phyloP scores from a whole-genome alignment of 1,140 invertebrate genomes.

The Aphelenchoides avenae region DNA sequence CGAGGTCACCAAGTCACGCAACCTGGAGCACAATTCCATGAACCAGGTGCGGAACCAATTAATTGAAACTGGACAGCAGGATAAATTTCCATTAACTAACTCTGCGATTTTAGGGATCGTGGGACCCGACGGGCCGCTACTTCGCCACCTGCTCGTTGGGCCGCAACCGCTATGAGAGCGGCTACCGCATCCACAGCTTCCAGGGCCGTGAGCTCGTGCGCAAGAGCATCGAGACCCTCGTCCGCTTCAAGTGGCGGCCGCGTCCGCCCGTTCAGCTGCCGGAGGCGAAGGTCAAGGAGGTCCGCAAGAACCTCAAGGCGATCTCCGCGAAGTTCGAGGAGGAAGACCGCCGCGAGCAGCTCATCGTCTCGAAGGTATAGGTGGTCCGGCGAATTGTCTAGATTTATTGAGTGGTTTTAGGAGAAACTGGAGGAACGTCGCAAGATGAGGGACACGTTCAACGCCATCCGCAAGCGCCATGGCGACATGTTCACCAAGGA shows the following conservation, averaged over 20 bases:
- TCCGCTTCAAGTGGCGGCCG: conserved; percentile 91
- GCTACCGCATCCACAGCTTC: conserved; percentile 96
- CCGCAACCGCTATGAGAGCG: conserved; percentile 78
- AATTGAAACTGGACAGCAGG: conserved; percentile 2
- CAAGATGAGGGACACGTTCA: conserved; percentile 79
- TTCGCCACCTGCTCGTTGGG: conserved; percentile 93
- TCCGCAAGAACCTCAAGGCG: conserved; percentile 96
- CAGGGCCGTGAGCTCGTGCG: conserved; percentile 73
- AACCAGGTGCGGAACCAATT: conserved; percentile 41
- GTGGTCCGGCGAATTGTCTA: background rate
- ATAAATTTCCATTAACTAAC: conserved; percentile 4
- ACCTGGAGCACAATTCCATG: conserved; percentile 53
- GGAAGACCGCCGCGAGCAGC: conserved; percentile 85
- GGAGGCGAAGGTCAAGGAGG: conserved; percentile 72
- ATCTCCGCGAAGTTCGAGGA: conserved; percentile 91
- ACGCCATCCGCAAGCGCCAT: conserved; percentile 66
- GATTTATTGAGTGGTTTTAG: conserved; percentile 1
- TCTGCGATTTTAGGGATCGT: conserved; percentile 67
- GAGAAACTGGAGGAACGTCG: conserved; percentile 90
- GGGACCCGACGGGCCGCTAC: conserved; percentile 97
- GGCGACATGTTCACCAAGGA: conserved; percentile 71
- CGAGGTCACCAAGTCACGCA: conserved; percentile 52
- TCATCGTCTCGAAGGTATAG: conserved; percentile 77
- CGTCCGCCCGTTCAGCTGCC: conserved; percentile 78
- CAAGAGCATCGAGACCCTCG: conserved; percentile 82